A percentile compares a stretch with the other conserved stretches of the same genome.
These are phyloP conservation scores for Tapirus indicus DNA, from an alignment of 2,797 vertebrate genomes.

Conservation along the genomic window DNA sequence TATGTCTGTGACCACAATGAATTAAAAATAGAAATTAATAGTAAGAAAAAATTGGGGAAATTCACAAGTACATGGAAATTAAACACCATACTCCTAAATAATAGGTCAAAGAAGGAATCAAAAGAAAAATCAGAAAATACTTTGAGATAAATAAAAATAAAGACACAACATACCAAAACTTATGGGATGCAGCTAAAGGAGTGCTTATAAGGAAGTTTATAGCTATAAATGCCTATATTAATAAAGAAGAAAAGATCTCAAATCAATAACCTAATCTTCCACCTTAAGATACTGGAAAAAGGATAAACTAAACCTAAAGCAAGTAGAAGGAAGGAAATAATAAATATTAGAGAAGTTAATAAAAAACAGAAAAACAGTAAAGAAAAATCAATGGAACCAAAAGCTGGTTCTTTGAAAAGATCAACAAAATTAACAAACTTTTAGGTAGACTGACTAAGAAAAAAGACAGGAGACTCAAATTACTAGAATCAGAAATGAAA, in stretches of 20 bases:
- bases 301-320: slow-evolving; percentile 27
- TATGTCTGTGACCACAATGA: not conserved
- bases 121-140: slow-evolving; percentile 51
- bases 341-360: slow-evolving; percentile 12
- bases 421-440: not conserved
- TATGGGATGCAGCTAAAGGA: not conserved
- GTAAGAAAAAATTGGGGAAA: not conserved
- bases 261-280: not conserved
- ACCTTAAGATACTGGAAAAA: not conserved
- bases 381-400: slow-evolving; percentile 15
- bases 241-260: not conserved
- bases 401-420: slow-evolving; percentile 43
- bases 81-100: slow-evolving; percentile 29
- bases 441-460: not conserved
- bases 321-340: slow-evolving; percentile 8
- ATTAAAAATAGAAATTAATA: slow-evolving; percentile 37
- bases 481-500: slow-evolving; percentile 45
- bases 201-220: not conserved
- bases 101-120: slow-evolving; percentile 33
- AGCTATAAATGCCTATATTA: not conserved
- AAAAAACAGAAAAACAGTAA: slow-evolving; percentile 32
- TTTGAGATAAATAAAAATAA: slow-evolving; percentile 57
- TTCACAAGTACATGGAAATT: slow-evolving; percentile 16
- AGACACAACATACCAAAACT: not conserved
- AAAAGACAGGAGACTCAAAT: slow-evolving; percentile 35